Base-by-base conservation (phyloP, 1,140 invertebrate genomes). In the Laodelphax striatellus region DNA sequence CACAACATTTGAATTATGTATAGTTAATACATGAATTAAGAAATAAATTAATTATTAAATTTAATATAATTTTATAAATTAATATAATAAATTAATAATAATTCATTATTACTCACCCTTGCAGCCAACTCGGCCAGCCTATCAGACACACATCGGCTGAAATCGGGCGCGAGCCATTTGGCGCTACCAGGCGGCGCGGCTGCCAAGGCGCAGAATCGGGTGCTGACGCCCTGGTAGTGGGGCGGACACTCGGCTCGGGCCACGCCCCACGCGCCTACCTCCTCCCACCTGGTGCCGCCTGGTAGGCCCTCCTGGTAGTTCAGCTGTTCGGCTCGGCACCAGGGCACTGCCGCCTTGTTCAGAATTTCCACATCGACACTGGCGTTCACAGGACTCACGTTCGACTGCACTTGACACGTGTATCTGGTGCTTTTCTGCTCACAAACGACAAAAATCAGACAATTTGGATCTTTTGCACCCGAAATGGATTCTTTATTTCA, bases 151-250 rank as follows among this genome's bases (percentile, higher is more conserved):
- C 87, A 90, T 13, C 75, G 73, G 2, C 84, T 85, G 67, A 88
- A 89, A 69, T 89, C 85, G 2, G 87, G 85, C 24, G 78, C 70
- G 52, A 79, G 76, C 87, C 88, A 90, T 60, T 81, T 79, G 0
- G 86, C 81, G 34, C 78, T 80, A 14, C 74, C 76, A 16, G 75
- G 73, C 9, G 11, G 61, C 61, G 11, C 52, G n/a, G n/a, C n/a
- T n/a, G n/a, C 42, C 10, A 64, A 53, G 16, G 57, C 22, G 43
- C 65, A 66, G 4, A 61, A 52, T 42, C 65, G 55, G n/a, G 53
- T 63, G 16, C 63, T 65, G 5, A 60, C 16, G 13, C 68, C 64
- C 14, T 52, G 34, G 60, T 64, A 64, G 67, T 78, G 70, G 55
- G 71, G 66, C 17, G 82, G 83, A 62, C 83, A 85, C 24, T 80